phyloP scores from a whole-genome alignment of 2,888 invertebrate species.

The Dusona sp. region DNA sequence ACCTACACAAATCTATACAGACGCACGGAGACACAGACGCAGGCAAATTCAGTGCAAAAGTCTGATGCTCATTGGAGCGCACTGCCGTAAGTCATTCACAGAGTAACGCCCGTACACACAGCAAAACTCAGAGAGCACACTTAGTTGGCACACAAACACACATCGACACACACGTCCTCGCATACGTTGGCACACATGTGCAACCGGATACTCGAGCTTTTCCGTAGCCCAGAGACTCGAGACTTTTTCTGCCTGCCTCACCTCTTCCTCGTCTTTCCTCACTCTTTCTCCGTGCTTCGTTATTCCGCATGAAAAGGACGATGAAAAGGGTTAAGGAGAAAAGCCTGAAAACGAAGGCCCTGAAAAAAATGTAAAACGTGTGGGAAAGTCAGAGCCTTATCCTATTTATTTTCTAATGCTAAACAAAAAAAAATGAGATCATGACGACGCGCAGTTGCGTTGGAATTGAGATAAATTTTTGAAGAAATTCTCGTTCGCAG shows the following conservation, averaged over 20 bases:
- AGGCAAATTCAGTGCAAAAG: conserved; percentile 47
- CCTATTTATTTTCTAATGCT: not conserved
- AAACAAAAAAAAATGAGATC: not conserved
- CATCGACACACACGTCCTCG: conserved; percentile 34
- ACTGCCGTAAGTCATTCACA: conserved; percentile 69
- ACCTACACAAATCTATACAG: not conserved
- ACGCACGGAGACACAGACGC: not conserved
- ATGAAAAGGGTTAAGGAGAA: conserved; percentile 53
- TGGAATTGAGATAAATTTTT: not conserved
- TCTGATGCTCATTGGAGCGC: conserved; percentile 60
- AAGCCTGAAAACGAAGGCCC: conserved; percentile 21
- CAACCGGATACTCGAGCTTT: conserved; percentile 53
- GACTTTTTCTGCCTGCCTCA: conserved; percentile 40
- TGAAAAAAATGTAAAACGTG: conserved; percentile 23
- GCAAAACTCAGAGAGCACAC: conserved; percentile 12
- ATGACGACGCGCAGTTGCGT: not conserved
- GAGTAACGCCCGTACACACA: conserved; percentile 62
- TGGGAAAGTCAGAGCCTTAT: conserved; percentile 17
- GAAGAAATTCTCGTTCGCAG: not conserved
- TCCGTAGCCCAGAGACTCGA: conserved; percentile 54
- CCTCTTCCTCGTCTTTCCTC: not conserved
- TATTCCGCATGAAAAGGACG: conserved; percentile 67
- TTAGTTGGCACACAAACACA: conserved; percentile 37
- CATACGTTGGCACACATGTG: conserved; percentile 40
- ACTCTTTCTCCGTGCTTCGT: conserved; percentile 54